Evolutionary conservation across 2,888 invertebrate species (phyloP).

Genomic region (Sarcophaga rosellei): DNA sequence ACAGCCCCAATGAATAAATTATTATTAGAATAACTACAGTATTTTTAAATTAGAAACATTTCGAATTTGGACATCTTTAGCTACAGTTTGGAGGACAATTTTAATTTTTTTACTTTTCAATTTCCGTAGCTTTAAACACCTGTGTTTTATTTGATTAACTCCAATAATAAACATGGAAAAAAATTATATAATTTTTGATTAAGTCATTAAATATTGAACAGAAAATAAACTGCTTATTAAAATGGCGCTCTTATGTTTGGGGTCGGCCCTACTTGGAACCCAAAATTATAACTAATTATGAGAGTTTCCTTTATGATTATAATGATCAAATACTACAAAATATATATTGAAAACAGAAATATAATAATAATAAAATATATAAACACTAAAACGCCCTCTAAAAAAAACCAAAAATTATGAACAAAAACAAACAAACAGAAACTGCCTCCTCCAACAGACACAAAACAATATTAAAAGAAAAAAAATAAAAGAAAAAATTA

Average conservation of each 20-base stretch:
- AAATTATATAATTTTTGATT: constrained; percentile 71
- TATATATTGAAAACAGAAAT: constrained; percentile 21
- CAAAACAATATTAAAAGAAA: constrained; percentile 23
- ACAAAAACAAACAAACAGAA: constrained; percentile 53
- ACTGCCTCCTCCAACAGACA: constrained; percentile 32
- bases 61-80: too few species aligned
- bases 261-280: constrained; percentile 43
- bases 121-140: constrained; percentile 23
- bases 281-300: constrained; percentile 78
- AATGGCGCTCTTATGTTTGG: constrained; percentile 42
- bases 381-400: constrained; percentile 63
- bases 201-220: constrained; percentile 77
- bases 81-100: background rate
- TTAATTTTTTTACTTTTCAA: background rate
- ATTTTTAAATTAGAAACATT: too few species aligned
- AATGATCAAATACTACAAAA: constrained; percentile 49
- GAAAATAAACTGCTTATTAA: constrained; percentile 67
- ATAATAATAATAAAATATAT: constrained; percentile 35
- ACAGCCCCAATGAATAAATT: too few species aligned
- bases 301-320: constrained; percentile 76
- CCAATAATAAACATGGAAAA: background rate
- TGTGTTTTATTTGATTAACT: constrained; percentile 39
- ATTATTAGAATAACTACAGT: too few species aligned
- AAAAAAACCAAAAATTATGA: constrained; percentile 54
- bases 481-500: too few species aligned